A percentile compares a stretch with the other conserved stretches of the same genome.
These are phyloP conservation scores for Piprites chloris DNA, from an alignment of 2,113 vertebrate species.

Conservation along the genomic window DNA sequence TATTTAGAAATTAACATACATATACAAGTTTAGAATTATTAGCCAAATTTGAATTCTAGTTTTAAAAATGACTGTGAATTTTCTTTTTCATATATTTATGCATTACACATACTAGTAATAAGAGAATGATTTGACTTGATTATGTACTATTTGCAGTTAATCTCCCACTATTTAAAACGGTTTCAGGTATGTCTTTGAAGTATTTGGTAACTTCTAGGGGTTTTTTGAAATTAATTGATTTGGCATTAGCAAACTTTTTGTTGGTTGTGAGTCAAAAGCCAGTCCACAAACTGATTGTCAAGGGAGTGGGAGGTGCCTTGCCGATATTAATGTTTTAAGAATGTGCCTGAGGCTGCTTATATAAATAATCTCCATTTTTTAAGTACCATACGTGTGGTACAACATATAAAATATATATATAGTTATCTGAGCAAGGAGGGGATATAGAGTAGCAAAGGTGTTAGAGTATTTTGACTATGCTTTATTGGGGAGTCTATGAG, in stretches of 20 bases:
- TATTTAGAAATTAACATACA: slow-evolving; percentile 75
- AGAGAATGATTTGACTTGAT: slow-evolving; percentile 59
- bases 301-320: slow-evolving; percentile 79
- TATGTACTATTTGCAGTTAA: slow-evolving; percentile 74
- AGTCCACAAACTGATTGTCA: slow-evolving; percentile 67
- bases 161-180: slow-evolving; percentile 74
- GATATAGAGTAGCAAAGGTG: slow-evolving; percentile 34
- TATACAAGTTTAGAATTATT: slow-evolving; percentile 76
- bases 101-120: slow-evolving; percentile 74
- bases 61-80: slow-evolving; percentile 84
- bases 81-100: slow-evolving; percentile 85
- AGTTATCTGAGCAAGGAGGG: slow-evolving; percentile 25
- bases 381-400: slow-evolving; percentile 22
- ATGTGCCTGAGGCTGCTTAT: slow-evolving; percentile 77
- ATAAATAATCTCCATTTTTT: slow-evolving; percentile 70
- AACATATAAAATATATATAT: background rate
- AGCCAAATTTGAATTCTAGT: slow-evolving; percentile 85
- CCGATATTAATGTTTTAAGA: slow-evolving; percentile 68
- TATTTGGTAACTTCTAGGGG: slow-evolving; percentile 65
- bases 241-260: slow-evolving; percentile 58
- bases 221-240: slow-evolving; percentile 52
- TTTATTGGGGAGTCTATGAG: slow-evolving; percentile 40
- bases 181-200: slow-evolving; percentile 69
- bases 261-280: slow-evolving; percentile 60
- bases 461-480: slow-evolving; percentile 48